Evolutionary conservation across 2,797 vertebrate genomes (phyloP).

Genomic region (Pelobates cultripes): DNA sequence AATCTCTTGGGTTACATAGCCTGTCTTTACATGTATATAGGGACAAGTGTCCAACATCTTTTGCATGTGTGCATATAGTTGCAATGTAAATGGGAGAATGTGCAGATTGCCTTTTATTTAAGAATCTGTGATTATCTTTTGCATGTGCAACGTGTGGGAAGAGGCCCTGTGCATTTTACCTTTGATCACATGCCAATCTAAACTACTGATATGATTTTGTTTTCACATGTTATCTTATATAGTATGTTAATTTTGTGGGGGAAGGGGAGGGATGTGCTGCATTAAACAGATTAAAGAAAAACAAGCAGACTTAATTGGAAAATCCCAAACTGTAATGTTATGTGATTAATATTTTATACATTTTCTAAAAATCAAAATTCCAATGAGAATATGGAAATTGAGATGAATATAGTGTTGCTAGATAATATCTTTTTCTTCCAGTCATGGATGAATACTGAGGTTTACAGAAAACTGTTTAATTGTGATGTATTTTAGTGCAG

Average conservation of each 20-base stretch:
- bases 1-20: slow-evolving; percentile 91
- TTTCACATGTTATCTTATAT: slow-evolving; percentile 74
- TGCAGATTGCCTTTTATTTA: slow-evolving; percentile 82
- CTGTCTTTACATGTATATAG: slow-evolving; percentile 96
- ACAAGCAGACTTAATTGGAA: slow-evolving; percentile 18
- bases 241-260: slow-evolving; percentile 75
- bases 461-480: slow-evolving; percentile 72
- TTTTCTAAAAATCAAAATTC: slow-evolving; percentile 15
- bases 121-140: slow-evolving; percentile 78
- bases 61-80: slow-evolving; percentile 98
- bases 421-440: slow-evolving; percentile 66
- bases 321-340: slow-evolving; percentile 15
- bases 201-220: slow-evolving; percentile 74
- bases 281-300: not conserved
- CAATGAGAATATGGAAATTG: slow-evolving; percentile 50
- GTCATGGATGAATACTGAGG: slow-evolving; percentile 66
- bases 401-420: slow-evolving; percentile 58
- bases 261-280: slow-evolving; percentile 71
- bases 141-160: slow-evolving; percentile 81
- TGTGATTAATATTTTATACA: slow-evolving; percentile 34
- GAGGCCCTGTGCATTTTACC: slow-evolving; percentile 72
- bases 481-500: slow-evolving; percentile 63
- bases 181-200: slow-evolving; percentile 69
- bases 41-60: slow-evolving; percentile 84
- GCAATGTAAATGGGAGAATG: slow-evolving; percentile 85